Evolutionary conservation across 2,797 vertebrate species (phyloP).

Genomic region (Dromococcyx pavoninus): DNA sequence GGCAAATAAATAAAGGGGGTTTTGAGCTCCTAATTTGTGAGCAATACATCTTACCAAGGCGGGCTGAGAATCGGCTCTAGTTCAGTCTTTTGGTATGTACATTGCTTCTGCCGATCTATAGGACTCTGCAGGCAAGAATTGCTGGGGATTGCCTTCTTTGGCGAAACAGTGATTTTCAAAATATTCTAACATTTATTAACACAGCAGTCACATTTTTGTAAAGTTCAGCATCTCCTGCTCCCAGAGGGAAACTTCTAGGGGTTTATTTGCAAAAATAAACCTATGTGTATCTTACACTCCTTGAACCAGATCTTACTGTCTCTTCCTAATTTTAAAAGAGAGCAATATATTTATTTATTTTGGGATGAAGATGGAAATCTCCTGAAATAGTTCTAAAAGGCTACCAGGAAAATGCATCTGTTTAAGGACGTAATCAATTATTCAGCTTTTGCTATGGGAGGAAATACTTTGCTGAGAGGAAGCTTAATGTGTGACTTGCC

Average conservation of each 20-base stretch:
- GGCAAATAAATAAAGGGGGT: neutral
- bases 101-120: neutral
- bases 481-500: neutral
- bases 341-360: neutral
- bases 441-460: neutral
- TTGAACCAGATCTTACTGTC: neutral
- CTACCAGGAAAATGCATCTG: neutral
- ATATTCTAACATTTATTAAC: neutral
- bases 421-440: neutral
- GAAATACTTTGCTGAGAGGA: neutral
- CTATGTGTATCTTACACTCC: fast-evolving
- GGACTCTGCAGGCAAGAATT: neutral
- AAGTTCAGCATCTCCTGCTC: neutral
- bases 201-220: neutral
- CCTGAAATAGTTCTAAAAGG: neutral
- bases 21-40: neutral
- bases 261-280: neutral
- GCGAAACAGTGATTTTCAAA: neutral
- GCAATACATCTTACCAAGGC: neutral
- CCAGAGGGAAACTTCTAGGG: neutral
- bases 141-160: neutral
- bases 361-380: neutral
- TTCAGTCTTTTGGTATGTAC: neutral
- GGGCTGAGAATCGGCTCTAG: neutral
- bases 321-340: neutral